phyloP scores from a whole-genome alignment of 2,797 vertebrate species.

The Gambelia wislizenii region DNA sequence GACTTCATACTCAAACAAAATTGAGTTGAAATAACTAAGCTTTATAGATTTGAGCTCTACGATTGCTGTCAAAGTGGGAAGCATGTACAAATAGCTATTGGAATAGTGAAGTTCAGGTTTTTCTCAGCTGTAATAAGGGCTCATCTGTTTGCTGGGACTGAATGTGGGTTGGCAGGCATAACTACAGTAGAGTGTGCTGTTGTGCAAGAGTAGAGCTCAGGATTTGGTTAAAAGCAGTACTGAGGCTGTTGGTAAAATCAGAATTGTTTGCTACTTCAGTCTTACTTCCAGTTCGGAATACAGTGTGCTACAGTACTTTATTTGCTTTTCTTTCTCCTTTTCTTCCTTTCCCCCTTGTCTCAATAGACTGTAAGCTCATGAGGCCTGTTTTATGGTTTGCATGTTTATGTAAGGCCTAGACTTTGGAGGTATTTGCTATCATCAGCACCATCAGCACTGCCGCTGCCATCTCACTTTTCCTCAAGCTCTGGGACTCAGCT shows the following conservation, averaged over 20 bases:
- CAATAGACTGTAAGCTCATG: background rate
- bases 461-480: too few relatives aligned
- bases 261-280: background rate
- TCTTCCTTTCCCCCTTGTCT: background rate
- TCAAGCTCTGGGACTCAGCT: too few relatives aligned
- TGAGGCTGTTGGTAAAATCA: background rate
- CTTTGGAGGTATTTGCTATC: background rate
- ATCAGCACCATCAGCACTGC: too few relatives aligned
- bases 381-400: background rate
- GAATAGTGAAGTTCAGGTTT: background rate
- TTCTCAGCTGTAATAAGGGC: background rate
- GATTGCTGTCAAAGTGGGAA: background rate
- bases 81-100: background rate
- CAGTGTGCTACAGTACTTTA: background rate
- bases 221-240: slow-evolving; percentile 1
- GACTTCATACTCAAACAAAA: background rate
- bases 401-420: background rate
- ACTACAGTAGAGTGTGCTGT: slow-evolving; percentile 12
- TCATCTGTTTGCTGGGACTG: background rate
- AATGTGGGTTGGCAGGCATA: background rate
- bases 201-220: background rate
- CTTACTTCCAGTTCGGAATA: background rate
- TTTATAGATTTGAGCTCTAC: background rate
- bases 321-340: background rate
- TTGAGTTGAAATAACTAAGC: background rate